A percentile compares a stretch with the other conserved stretches of the same genome.
Conservation (phyloP, 2,888 invertebrate species). For the Eretmocerus hayati region DNA sequence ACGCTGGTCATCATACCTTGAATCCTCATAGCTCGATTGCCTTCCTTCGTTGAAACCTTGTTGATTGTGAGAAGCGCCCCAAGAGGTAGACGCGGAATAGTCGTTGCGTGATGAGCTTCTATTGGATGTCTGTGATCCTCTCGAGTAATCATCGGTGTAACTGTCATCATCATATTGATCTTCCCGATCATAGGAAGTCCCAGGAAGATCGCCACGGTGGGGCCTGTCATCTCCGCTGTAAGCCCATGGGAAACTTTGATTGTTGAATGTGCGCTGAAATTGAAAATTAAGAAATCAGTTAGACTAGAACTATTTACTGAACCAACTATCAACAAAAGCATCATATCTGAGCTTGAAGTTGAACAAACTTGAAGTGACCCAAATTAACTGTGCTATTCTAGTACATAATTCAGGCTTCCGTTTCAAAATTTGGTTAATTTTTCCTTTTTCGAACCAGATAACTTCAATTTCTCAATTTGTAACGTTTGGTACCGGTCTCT, state of each 20-base stretch:
- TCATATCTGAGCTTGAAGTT: too few species aligned
- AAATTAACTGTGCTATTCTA: too few species aligned
- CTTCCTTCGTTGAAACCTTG: constrained; percentile 4
- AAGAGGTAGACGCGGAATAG: not conserved
- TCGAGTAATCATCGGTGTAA: constrained; percentile 5
- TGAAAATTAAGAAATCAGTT: not conserved
- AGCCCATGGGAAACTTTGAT: not conserved
- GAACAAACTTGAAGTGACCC: too few species aligned
- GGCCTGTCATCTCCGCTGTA: not conserved
- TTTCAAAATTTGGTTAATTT: too few species aligned
- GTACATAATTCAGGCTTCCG: too few species aligned
- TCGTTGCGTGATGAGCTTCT: not conserved
- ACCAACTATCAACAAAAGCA: too few species aligned
- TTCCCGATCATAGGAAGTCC: constrained; percentile 1
- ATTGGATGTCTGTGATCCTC: not conserved
- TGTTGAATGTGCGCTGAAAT: not conserved
- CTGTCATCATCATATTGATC: constrained; percentile 2
- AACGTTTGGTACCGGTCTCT: too few species aligned
- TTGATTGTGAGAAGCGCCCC: constrained; percentile 2
- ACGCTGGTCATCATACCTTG: not conserved
- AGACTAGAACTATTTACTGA: too few species aligned
- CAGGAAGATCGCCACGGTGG: constrained; percentile 13
- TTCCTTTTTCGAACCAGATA: too few species aligned
- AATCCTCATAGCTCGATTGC: not conserved
- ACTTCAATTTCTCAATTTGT: too few species aligned